Conservation (phyloP, 2,113 vertebrate species). For the Gymnobelideus leadbeateri region DNA sequence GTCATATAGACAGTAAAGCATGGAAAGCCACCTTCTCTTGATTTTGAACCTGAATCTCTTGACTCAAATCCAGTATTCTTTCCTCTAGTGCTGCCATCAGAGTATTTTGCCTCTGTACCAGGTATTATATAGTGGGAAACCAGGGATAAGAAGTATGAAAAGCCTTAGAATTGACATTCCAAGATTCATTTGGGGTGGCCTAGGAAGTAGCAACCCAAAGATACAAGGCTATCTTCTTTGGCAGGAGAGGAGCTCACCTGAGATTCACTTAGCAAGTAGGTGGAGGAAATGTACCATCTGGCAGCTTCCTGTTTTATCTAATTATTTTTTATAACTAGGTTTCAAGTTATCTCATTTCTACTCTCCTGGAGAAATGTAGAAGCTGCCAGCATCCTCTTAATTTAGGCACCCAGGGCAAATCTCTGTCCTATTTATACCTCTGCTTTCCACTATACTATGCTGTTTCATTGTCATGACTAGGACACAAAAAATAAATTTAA, state of each 20-base stretch:
- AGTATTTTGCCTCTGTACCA: not conserved
- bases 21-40: not conserved
- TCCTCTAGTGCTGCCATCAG: not conserved
- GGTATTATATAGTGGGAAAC: not conserved
- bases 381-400: not conserved
- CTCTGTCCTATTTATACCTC: not conserved
- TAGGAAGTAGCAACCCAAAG: not conserved
- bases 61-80: not conserved
- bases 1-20: not conserved
- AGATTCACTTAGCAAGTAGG: not conserved
- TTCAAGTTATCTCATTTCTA: not conserved
- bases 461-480: not conserved
- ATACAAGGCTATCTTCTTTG: not conserved
- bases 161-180: not conserved
- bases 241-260: not conserved
- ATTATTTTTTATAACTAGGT: not conserved
- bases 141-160: not conserved
- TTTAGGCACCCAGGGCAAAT: not conserved
- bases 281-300: not conserved
- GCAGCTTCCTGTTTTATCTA: slow-evolving; percentile 2
- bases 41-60: not conserved
- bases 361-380: not conserved
- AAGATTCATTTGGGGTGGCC: not conserved
- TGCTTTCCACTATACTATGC: not conserved
- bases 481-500: not conserved